Conservation (phyloP, 1,140 invertebrate species). For the Goniozus legneri region DNA sequence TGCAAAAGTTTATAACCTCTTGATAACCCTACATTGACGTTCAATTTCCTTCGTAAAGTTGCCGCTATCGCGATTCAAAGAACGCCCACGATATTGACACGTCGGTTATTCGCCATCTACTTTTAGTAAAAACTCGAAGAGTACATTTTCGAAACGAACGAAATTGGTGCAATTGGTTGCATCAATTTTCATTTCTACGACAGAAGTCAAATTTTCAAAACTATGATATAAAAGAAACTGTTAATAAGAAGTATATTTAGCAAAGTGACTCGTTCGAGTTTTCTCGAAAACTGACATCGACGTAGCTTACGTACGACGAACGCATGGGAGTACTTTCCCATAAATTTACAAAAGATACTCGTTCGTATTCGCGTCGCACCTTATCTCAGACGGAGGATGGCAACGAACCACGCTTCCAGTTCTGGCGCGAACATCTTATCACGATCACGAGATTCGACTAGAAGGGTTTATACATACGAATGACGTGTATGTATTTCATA, state of each 20-base stretch:
- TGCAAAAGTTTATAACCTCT: background rate
- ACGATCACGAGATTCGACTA: slow-evolving; percentile 26
- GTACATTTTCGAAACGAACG: too few species aligned
- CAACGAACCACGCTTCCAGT: slow-evolving; percentile 21
- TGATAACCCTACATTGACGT: background rate
- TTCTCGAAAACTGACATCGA: background rate
- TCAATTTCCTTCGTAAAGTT: background rate
- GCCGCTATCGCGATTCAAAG: slow-evolving; percentile 2
- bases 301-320: background rate
- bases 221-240: too few species aligned
- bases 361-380: slow-evolving; percentile 29
- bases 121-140: background rate
- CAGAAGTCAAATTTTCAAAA: background rate
- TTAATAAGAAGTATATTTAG: background rate
- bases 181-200: background rate
- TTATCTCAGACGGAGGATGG: slow-evolving; percentile 24
- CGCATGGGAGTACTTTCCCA: slow-evolving; percentile 13
- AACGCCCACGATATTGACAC: slow-evolving; percentile 14
- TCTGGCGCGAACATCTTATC: slow-evolving; percentile 23
- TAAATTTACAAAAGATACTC: slow-evolving; percentile 21
- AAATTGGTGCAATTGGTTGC: too few species aligned
- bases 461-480: slow-evolving; percentile 27
- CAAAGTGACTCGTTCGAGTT: background rate
- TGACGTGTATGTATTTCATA: slow-evolving; percentile 25
- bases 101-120: slow-evolving; percentile 7